phyloP scores from a whole-genome alignment of 2,888 invertebrate species.

The Eudasyphora cyanicolor region DNA sequence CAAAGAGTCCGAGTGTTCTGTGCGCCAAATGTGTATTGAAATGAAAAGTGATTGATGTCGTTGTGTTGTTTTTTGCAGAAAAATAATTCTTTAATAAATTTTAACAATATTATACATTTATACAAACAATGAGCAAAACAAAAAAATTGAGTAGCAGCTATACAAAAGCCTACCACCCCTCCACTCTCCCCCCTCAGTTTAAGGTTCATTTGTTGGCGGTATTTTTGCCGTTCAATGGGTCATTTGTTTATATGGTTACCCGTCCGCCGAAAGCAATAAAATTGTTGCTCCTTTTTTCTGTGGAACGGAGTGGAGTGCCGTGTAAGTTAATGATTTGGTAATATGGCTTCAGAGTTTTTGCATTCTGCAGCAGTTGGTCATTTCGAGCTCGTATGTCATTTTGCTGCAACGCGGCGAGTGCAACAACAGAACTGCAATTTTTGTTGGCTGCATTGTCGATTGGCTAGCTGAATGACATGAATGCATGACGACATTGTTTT shows the following conservation, averaged over 20 bases:
- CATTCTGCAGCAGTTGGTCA: background rate
- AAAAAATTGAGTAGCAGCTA: background rate
- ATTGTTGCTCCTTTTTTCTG: background rate
- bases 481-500: constrained; percentile 21
- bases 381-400: constrained; percentile 46
- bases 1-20: background rate
- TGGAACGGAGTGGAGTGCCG: background rate
- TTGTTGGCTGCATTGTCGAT: constrained; percentile 11
- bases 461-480: constrained; percentile 49
- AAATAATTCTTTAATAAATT: constrained; percentile 69
- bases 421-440: background rate
- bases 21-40: constrained; percentile 62
- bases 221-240: background rate
- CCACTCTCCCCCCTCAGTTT: background rate
- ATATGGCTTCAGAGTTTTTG: constrained; percentile 20
- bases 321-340: constrained; percentile 53
- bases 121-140: constrained; percentile 10
- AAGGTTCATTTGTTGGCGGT: constrained; percentile 35
- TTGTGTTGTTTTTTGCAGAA: constrained; percentile 66
- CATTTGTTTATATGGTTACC: background rate
- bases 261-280: background rate
- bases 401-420: background rate
- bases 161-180: background rate
- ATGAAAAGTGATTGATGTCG: constrained; percentile 77
- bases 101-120: constrained; percentile 47